These are phyloP conservation scores for Lypha dubia DNA, from an alignment of 2,888 invertebrate genomes.

Conservation along the genomic window DNA sequence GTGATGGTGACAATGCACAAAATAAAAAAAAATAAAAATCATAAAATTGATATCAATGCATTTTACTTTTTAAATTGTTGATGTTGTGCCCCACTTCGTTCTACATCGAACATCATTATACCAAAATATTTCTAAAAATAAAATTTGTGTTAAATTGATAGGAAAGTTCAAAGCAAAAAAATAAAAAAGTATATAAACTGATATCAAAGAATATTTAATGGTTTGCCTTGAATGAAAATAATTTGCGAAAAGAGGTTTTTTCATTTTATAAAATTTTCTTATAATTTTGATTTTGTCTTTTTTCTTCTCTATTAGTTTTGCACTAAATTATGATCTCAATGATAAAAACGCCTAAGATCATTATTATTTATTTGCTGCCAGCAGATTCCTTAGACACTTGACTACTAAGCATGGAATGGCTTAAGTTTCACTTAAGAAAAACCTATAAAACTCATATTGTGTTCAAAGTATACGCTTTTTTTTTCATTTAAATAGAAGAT, in stretches of 20 bases:
- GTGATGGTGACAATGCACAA: constrained; percentile 40
- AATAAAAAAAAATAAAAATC: constrained; percentile 3
- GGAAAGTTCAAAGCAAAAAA: constrained; percentile 5
- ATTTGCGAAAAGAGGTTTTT: not conserved
- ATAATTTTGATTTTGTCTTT: not conserved
- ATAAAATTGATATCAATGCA: constrained; percentile 40
- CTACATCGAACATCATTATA: constrained; percentile 1
- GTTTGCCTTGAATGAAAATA: constrained; percentile 5
- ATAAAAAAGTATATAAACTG: not conserved
- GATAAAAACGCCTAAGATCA: not conserved
- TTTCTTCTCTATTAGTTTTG: not conserved
- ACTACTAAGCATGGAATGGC: not conserved
- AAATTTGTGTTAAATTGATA: constrained; percentile 40
- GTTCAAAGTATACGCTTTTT: too few species aligned
- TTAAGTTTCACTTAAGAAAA: not conserved
- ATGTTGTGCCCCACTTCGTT: constrained; percentile 5
- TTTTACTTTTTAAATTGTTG: constrained; percentile 32
- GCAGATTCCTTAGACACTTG: not conserved
- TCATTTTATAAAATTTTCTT: not conserved
- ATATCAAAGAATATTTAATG: constrained; percentile 11
- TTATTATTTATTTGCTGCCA: not conserved
- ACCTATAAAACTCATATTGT: not conserved
- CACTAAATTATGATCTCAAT: not conserved
- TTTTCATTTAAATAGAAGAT: too few species aligned
- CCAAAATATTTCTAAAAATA: constrained; percentile 6